Evolutionary conservation across 2,797 vertebrate species (phyloP).

Genomic region (Poecilia velifera): DNA sequence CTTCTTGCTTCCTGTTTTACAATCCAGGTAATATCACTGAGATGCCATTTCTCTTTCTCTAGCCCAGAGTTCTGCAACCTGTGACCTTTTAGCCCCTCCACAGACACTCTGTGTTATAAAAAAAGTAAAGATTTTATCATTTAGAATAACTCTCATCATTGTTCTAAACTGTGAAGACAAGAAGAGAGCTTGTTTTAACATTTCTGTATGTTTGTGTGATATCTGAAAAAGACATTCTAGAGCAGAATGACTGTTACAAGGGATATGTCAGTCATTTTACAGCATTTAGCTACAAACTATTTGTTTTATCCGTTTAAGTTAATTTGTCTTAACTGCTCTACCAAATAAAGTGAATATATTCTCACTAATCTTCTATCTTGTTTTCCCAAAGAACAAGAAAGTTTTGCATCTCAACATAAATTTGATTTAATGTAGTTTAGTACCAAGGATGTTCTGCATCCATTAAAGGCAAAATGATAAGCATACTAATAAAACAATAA

Average conservation of each 20-base stretch:
- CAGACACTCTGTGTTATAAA: neutral
- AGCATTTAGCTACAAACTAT: neutral
- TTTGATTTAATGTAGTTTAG: neutral
- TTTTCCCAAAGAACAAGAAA: neutral
- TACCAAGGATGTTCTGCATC: neutral
- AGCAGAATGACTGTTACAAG: neutral
- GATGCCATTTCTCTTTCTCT: neutral
- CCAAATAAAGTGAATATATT: neutral
- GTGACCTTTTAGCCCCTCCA: neutral
- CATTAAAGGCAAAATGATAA: neutral
- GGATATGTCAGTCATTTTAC: neutral
- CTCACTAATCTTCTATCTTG: neutral
- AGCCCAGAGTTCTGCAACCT: neutral
- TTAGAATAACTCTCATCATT: neutral
- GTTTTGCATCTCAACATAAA: neutral
- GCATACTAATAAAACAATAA: neutral
- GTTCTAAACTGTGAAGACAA: neutral
- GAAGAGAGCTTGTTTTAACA: neutral
- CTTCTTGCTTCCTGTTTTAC: neutral
- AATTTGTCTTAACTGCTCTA: neutral
- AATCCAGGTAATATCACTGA: neutral
- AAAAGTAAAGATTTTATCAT: neutral
- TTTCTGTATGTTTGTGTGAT: neutral
- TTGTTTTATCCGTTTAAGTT: neutral
- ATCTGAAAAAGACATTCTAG: neutral